Percentiles rank a stretch among this genome's conserved stretches.
Evolutionary conservation across 37 sponge, comb jelly and placozoan species (phyloP).

Genomic region (Spongia lamella): DNA sequence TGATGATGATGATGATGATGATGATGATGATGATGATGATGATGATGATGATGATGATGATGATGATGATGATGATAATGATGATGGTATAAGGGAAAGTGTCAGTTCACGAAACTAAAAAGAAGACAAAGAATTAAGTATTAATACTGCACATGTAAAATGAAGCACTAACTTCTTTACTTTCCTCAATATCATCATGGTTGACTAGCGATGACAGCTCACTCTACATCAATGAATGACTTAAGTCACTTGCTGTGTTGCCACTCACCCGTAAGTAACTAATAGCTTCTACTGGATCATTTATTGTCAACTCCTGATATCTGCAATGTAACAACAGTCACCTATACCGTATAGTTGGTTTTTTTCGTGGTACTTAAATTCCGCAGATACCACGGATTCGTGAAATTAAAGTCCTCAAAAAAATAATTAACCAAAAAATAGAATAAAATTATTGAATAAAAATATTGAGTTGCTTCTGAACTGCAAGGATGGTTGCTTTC

Average conservation of each 20-base stretch:
- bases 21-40: slow-evolving; percentile 3
- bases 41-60: slow-evolving; percentile 10
- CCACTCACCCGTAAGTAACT: slow-evolving; percentile 29
- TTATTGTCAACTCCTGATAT: slow-evolving; percentile 45
- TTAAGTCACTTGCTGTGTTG: not conserved
- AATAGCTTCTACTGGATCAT: slow-evolving; percentile 55
- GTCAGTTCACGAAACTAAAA: slow-evolving; percentile 57
- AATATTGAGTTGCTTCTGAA: no score
- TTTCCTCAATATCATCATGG: slow-evolving; percentile 58
- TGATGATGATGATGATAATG: not conserved
- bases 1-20: slow-evolving; percentile 8
- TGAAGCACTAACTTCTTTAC: slow-evolving; percentile 43
- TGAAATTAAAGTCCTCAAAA: no score
- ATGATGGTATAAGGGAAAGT: slow-evolving; percentile 14
- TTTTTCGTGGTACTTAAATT: no score
- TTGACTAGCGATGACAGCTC: slow-evolving; percentile 43
- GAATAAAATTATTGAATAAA: no score
- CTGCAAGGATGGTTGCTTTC: no score
- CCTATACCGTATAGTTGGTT: not conserved
- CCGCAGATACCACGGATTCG: no score
- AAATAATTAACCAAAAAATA: no score
- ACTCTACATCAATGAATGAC: slow-evolving; percentile 2
- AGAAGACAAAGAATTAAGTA: not conserved
- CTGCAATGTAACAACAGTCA: slow-evolving; percentile 4
- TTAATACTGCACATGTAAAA: not conserved